Conservation (phyloP, 2,888 invertebrate species). For the Stictocephala bisonia region DNA sequence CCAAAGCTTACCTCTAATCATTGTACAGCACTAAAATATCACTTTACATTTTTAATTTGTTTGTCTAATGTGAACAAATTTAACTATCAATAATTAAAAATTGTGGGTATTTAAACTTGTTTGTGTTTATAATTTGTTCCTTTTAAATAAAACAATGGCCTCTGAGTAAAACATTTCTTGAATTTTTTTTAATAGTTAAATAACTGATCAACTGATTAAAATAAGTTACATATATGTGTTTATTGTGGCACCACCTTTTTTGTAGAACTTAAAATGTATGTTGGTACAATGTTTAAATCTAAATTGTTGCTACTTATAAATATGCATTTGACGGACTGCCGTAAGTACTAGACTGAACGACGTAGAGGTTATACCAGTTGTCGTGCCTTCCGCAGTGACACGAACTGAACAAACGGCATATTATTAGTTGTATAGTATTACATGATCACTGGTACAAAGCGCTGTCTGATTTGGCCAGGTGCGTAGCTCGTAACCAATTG, state of each 20-base stretch:
- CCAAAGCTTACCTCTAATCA: too few species aligned
- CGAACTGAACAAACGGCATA: conserved; percentile 24
- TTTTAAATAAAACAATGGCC: not conserved
- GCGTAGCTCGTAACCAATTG: too few species aligned
- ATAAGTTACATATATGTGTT: too few species aligned
- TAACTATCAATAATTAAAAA: too few species aligned
- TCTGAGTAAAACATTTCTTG: not conserved
- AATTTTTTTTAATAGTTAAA: not conserved
- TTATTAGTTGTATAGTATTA: conserved; percentile 16
- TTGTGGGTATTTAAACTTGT: too few species aligned
- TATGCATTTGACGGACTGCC: conserved; percentile 6
- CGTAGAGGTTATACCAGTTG: conserved; percentile 10
- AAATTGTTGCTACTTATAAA: conserved; percentile 9
- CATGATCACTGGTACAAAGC: conserved; percentile 33
- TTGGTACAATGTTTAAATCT: not conserved
- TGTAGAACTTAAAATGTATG: not conserved
- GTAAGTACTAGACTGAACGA: too few species aligned
- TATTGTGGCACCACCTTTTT: not conserved
- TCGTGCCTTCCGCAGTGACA: conserved; percentile 15
- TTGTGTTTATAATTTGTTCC: too few species aligned
- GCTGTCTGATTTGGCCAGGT: too few species aligned
- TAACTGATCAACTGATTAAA: too few species aligned
- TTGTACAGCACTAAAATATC: too few species aligned
- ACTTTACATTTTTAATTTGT: too few species aligned
- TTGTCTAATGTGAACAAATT: too few species aligned